These are phyloP conservation scores for Ladona fulva DNA, from an alignment of 1,140 invertebrate genomes.

Conservation along the genomic window DNA sequence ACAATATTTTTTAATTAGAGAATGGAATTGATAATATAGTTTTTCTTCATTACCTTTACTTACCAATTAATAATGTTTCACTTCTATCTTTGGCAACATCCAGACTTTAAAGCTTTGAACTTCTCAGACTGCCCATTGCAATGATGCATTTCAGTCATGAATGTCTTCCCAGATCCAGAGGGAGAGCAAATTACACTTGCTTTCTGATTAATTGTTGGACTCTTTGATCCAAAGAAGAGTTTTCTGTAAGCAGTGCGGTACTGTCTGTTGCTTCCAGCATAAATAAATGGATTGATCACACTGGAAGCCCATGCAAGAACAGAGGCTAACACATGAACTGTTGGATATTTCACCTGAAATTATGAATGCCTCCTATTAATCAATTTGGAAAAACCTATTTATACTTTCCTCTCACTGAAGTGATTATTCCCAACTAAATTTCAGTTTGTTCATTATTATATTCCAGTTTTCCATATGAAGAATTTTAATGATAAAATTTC, in stretches of 20 bases:
- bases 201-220: conserved; percentile 14
- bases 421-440: no score
- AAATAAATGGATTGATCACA: conserved; percentile 79
- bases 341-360: conserved; percentile 45
- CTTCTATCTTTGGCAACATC: no score
- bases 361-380: no score
- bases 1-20: no score
- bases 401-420: no score
- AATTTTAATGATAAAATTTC: no score
- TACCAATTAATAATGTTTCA: no score
- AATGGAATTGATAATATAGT: no score
- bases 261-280: conserved; percentile 74
- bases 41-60: no score
- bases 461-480: no score
- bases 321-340: conserved; percentile 67
- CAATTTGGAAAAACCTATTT: no score
- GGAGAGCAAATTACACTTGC: conserved; percentile 24
- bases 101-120: background rate
- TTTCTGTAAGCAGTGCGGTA: conserved; percentile 67
- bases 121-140: conserved; percentile 22
- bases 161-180: conserved; percentile 30
- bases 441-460: no score
- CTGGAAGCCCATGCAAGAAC: conserved; percentile 77
- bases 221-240: conserved; percentile 37
- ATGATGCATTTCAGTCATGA: conserved; percentile 32